Base-by-base conservation (phyloP, 1,140 invertebrate species). In the Procambarus clarkii region DNA sequence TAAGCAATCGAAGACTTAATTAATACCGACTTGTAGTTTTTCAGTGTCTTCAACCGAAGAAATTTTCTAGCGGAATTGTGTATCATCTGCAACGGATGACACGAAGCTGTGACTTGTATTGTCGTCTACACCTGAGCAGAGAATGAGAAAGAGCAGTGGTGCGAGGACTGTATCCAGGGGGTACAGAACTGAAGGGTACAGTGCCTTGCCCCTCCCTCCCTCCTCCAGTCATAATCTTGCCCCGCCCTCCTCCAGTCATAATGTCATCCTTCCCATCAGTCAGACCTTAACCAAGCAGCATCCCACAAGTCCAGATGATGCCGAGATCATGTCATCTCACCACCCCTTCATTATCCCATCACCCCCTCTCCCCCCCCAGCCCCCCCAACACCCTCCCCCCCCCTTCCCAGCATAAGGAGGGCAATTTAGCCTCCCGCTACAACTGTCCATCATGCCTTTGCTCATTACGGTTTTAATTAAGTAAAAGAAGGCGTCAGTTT, bases 401-500 rank as follows among this genome's bases (percentile, higher is more conserved):
- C 11, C 48, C 54, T 11, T 81, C 9, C 9, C 48, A 2, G 11
- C 54, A 18, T 54, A 24, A n/a, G 79, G 18, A 81, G 54, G 79
- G 79, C 44, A 81, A 81, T 81, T 81, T 81, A 81, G 48, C 48
- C 54, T 21, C n/a, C 48, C 15, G 79, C 79, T 81, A 81, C 79
- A 81, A 81, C 48, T 81, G 79, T 81, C 79, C 79, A 58, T 81
- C 79, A 81, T 48, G 79, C 9, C 79, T 13, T n/a, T 21, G 79
- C 79, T 81, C 79, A 81, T 81, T 81, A 81, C 48, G 48, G 48
- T 54, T 81, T 81, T 81, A 81, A 81, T 81, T 81, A 81, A 81
- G 79, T 81, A 81, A 54, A 81, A 81, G 79, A 81, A 81, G 79
- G 79, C 79, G 79, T 81, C 79, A 81, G 24, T 81, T 81, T 81